phyloP scores from a whole-genome alignment of 1,140 invertebrate species.

The Cheumatopsyche charites region DNA sequence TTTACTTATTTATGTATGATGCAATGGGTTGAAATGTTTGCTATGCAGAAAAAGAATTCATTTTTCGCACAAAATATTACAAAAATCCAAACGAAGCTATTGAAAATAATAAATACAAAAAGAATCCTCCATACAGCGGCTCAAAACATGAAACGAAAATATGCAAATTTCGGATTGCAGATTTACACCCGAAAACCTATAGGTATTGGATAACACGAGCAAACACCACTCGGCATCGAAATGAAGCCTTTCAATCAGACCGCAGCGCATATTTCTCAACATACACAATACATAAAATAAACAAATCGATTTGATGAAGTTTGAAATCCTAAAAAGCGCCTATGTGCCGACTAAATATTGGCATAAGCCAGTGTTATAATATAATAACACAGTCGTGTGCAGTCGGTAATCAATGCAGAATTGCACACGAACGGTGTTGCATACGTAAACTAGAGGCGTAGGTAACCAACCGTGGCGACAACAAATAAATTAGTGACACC shows the following conservation, averaged over 20 bases:
- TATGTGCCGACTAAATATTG: too few species aligned
- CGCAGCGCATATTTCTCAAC: background rate
- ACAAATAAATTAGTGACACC: conserved; percentile 31
- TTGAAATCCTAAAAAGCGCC: too few species aligned
- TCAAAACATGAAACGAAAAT: background rate
- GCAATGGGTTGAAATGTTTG: too few species aligned
- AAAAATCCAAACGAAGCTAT: too few species aligned
- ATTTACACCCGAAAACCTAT: background rate
- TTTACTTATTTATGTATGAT: too few species aligned
- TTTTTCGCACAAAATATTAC: too few species aligned
- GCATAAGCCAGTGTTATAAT: too few species aligned
- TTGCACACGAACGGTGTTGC: conserved; percentile 19
- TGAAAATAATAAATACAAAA: too few species aligned
- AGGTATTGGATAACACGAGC: background rate
- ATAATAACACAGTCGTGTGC: too few species aligned
- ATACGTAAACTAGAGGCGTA: background rate
- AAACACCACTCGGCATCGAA: background rate
- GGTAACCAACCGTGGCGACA: conserved; percentile 33
- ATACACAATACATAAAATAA: too few species aligned
- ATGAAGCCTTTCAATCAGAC: conserved; percentile 29
- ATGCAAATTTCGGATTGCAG: conserved; percentile 6
- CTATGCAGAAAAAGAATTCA: too few species aligned
- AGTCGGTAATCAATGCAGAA: conserved; percentile 24
- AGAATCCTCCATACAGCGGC: background rate
- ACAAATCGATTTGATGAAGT: too few species aligned